Conservation (phyloP, 2,113 vertebrate species). For the Cranoglanis bouderius region DNA sequence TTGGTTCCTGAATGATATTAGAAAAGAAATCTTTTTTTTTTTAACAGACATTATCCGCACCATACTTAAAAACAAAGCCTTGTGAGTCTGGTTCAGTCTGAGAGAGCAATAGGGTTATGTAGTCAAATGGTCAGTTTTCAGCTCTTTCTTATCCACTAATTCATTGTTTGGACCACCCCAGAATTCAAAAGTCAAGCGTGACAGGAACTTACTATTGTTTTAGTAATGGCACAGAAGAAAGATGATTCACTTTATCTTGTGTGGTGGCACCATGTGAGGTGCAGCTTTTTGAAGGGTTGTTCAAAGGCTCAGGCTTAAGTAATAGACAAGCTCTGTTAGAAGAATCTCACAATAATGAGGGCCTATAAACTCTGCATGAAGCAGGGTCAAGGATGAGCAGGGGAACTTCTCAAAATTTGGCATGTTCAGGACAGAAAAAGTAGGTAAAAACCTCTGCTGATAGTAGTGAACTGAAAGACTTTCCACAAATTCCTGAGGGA, state of each 20-base stretch:
- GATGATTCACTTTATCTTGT: constrained; percentile 30
- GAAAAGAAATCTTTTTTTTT: not conserved
- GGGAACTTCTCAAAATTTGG: not conserved
- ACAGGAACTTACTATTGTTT: constrained; percentile 12
- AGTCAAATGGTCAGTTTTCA: constrained; percentile 10
- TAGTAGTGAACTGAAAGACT: not conserved
- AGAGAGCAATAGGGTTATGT: not conserved
- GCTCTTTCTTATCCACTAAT: constrained; percentile 13
- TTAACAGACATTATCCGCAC: not conserved
- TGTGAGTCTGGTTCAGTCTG: too few species aligned
- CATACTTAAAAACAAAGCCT: not conserved
- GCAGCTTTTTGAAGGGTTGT: constrained; percentile 13
- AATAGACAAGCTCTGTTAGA: constrained; percentile 9
- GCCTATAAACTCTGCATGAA: constrained; percentile 16
- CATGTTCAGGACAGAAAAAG: not conserved
- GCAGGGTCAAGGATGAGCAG: not conserved
- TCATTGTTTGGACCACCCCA: constrained; percentile 41
- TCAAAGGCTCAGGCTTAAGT: constrained; percentile 28
- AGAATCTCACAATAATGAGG: constrained; percentile 32
- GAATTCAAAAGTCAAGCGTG: constrained; percentile 47
- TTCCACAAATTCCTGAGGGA: not conserved
- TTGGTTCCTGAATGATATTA: not conserved
- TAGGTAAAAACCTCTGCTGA: not conserved
- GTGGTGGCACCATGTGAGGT: constrained; percentile 16
- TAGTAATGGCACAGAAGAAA: constrained; percentile 18